Conservation (phyloP, 2,888 invertebrate species). For the Cataglyphis albicans region DNA sequence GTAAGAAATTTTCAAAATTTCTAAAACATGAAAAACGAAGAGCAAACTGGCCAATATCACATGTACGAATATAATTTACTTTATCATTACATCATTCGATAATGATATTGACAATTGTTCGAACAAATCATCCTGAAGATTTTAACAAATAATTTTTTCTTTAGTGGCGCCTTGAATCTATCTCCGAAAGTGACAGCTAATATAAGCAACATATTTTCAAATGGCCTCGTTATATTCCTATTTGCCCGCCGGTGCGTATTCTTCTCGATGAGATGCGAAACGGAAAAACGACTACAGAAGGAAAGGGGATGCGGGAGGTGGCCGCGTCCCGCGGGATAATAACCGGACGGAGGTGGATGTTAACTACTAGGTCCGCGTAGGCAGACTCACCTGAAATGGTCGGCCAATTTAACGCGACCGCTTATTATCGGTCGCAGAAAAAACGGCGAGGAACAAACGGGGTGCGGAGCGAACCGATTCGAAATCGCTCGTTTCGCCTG, state of each 20-base stretch:
- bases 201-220: slow-evolving; percentile 9
- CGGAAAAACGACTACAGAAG: slow-evolving; percentile 4
- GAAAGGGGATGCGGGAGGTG: not conserved
- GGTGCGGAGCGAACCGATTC: slow-evolving; percentile 9
- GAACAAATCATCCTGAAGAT: no score
- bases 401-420: slow-evolving; percentile 34
- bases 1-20: no score
- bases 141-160: not conserved
- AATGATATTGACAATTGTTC: no score
- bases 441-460: slow-evolving; percentile 28
- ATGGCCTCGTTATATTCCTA: slow-evolving; percentile 2
- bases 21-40: no score
- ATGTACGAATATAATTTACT: no score
- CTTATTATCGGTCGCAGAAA: slow-evolving; percentile 51
- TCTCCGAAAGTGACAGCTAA: not conserved
- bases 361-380: slow-evolving; percentile 38
- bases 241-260: not conserved
- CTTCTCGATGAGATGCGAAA: slow-evolving; percentile 17
- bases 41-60: no score
- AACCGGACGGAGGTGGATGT: slow-evolving; percentile 28
- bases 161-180: not conserved
- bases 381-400: slow-evolving; percentile 33
- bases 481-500: slow-evolving; percentile 21
- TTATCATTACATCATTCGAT: no score
- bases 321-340: slow-evolving; percentile 32